These are phyloP conservation scores for Anguilla marmorata DNA, from an alignment of 2,797 vertebrate species.

Conservation along the genomic window DNA sequence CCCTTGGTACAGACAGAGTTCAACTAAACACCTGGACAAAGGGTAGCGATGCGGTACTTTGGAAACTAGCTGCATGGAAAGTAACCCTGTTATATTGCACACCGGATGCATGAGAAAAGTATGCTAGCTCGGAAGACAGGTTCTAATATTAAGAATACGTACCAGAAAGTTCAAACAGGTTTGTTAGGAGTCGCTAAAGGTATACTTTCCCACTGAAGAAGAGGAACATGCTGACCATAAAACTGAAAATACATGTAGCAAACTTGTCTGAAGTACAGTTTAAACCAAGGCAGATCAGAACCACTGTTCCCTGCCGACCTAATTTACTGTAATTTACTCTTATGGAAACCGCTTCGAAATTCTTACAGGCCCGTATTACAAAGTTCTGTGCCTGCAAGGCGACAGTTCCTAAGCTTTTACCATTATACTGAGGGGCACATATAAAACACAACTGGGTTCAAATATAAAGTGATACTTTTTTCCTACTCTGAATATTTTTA, in stretches of 20 bases:
- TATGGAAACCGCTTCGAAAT: background rate
- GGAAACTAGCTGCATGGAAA: background rate
- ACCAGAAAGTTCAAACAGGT: background rate
- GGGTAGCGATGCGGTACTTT: background rate
- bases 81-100: background rate
- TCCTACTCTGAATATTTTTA: background rate
- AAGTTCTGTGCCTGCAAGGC: background rate
- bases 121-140: background rate
- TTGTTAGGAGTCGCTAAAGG: background rate
- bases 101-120: background rate
- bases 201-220: background rate
- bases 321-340: background rate
- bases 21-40: background rate
- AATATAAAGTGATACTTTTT: background rate
- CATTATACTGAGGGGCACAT: background rate
- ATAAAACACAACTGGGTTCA: background rate
- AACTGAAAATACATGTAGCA: conserved; percentile 10
- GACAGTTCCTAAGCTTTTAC: background rate
- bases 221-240: background rate
- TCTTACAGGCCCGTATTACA: background rate
- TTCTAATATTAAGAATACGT: background rate
- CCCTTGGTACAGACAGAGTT: background rate
- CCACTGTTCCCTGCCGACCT: background rate
- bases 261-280: background rate
- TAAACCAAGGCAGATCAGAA: background rate